Conservation (phyloP, 2,797 vertebrate genomes). For the Microhierax caerulescens region DNA sequence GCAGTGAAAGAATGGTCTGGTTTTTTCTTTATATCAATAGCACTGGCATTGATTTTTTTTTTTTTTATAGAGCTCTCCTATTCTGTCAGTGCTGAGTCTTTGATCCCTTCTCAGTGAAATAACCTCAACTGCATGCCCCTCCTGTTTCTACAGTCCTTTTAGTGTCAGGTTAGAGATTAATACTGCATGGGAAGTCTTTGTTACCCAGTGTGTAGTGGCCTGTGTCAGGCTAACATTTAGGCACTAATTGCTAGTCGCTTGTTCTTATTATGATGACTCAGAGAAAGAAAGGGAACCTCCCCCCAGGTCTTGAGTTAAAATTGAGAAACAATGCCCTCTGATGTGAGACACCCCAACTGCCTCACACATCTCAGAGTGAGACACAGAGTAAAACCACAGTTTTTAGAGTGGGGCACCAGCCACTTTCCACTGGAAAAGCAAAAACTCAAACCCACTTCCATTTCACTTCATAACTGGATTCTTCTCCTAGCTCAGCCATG, state of each 20-base stretch:
- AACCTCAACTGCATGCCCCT: neutral
- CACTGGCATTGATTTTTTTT: neutral
- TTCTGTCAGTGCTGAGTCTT: neutral
- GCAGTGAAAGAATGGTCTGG: neutral
- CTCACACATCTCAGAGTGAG: accelerated
- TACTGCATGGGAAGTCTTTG: neutral
- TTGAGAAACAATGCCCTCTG: neutral
- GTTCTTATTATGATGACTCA: neutral
- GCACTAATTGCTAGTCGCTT: neutral
- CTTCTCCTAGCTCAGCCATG: neutral
- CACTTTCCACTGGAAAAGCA: neutral
- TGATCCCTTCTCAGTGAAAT: neutral
- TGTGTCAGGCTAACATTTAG: neutral
- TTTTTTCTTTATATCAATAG: neutral
- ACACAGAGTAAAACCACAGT: too few relatives aligned
- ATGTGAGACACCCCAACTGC: neutral
- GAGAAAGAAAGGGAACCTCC: neutral
- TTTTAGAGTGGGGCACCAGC: neutral
- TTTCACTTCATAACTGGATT: neutral
- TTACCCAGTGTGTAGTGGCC: too few relatives aligned
- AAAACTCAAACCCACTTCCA: neutral
- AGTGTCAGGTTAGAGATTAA: neutral
- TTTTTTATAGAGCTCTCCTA: neutral
- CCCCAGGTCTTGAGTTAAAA: neutral
- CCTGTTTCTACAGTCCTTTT: neutral